Conservation (phyloP, 1,140 invertebrate species). For the Condylostylus longicornis region DNA sequence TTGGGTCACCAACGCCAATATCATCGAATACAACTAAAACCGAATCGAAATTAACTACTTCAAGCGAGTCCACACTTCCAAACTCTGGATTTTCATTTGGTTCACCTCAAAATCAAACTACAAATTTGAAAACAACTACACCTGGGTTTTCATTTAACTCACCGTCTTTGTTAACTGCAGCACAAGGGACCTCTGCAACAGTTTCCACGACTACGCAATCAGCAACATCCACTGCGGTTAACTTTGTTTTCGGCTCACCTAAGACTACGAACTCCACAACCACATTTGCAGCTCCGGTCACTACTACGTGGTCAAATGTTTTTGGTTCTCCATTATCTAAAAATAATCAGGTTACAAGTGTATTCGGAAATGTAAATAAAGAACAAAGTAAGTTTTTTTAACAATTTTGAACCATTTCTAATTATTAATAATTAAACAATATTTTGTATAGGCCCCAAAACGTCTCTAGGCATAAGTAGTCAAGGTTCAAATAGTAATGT, state of each 20-base stretch:
- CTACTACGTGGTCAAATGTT: slow-evolving; percentile 7
- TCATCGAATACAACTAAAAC: neutral
- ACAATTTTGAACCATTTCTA: neutral
- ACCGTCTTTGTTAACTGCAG: neutral
- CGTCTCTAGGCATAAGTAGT: neutral
- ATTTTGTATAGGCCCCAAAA: neutral
- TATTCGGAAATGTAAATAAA: neutral
- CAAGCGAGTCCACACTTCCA: too few species aligned
- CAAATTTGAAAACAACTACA: slow-evolving; percentile 1
- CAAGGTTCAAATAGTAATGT: too few species aligned
- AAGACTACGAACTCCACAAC: slow-evolving; percentile 1
- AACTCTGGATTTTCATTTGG: slow-evolving; percentile 4
- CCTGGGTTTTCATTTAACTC: slow-evolving; percentile 3
- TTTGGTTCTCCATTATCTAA: slow-evolving; percentile 1
- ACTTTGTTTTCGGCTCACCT: slow-evolving; percentile 12
- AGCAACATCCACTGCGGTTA: neutral
- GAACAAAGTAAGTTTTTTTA: too few species aligned
- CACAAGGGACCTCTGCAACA: neutral
- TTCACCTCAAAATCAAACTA: neutral
- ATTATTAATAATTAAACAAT: too few species aligned
- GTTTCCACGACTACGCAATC: neutral
- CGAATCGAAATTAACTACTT: neutral
- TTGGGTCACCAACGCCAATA: slow-evolving; percentile 2
- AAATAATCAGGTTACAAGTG: slow-evolving; percentile 7
- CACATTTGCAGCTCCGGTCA: slow-evolving; percentile 3